Evolutionary conservation across 2,888 invertebrate species (phyloP).

Genomic region (Dione juno): DNA sequence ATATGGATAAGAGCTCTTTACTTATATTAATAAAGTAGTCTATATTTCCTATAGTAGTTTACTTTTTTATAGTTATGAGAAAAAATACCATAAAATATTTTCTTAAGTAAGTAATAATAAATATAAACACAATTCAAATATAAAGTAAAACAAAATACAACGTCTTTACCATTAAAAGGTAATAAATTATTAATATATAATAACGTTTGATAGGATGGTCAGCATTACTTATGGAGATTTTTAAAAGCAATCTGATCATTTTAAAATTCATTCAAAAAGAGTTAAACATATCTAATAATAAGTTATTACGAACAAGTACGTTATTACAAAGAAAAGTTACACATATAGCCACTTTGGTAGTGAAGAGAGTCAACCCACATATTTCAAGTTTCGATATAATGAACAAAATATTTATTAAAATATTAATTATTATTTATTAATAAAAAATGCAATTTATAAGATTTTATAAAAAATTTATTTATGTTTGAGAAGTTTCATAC

Average conservation of each 20-base stretch:
- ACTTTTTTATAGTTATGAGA: not conserved
- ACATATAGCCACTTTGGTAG: not conserved
- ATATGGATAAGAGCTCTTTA: conserved; percentile 2
- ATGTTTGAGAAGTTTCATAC: no score
- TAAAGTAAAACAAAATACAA: not conserved
- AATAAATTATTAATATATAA: not conserved
- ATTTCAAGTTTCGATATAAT: no score
- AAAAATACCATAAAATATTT: not conserved
- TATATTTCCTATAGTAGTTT: no score
- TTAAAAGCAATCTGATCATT: not conserved
- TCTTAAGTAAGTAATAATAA: not conserved
- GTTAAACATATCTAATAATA: not conserved
- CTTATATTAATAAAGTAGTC: not conserved
- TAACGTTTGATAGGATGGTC: no score
- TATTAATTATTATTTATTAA: no score
- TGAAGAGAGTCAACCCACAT: no score
- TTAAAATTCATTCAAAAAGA: not conserved
- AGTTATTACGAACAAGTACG: not conserved
- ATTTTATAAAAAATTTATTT: no score
- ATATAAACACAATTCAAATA: not conserved
- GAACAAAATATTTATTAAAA: no score
- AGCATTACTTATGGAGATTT: not conserved
- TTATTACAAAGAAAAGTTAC: not conserved
- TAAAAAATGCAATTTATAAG: no score
- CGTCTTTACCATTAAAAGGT: not conserved